Base-by-base conservation (phyloP, 2,888 invertebrate genomes). In the Junonia oenone region DNA sequence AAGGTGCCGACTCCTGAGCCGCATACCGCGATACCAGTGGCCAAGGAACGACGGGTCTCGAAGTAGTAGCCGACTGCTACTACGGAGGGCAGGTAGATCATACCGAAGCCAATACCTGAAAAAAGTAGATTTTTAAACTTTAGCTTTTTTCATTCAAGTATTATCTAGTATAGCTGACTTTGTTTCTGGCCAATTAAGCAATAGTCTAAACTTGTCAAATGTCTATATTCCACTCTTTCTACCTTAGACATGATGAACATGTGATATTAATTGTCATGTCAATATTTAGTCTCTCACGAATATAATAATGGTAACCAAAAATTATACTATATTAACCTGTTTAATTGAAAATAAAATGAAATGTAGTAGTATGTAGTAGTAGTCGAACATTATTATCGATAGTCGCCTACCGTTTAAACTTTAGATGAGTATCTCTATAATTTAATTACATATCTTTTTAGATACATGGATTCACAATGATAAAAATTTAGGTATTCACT, bases 31-130 rank as follows among this genome's bases (percentile, higher is more conserved):
- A 97, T 96, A 51, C 95, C 98, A 50, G 98, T 99, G 46, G 99
- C 99, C 63, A 99, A 90, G 9, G 98, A 97, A 61, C 98, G 92
- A 70, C 97, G 96, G 45, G 97, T 96, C 88, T 99, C 98, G 88
- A 99, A 99, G 90, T 99, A 99, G 86, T 98, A 98, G 5, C 98
- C 98, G 22, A 99, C 98, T 52, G 97, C 97, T 9, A 99, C 98
- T 35, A 99, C 98, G 1, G 99, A 98, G 0, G 99, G 99, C 45
- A 99, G 92, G 84, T 98, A 98, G 71, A 98, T 97, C 90, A 98
- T 93, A 62, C 98, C 97, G 76, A 98, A 97, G 17, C 98, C 98
- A 68, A 98, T 93, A 63, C 97, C 97, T 96, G 90, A 78, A 85
- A 63, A 62, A 72, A 67, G 55, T 11, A 43, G 11, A 31, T n/a